Base-by-base conservation (phyloP, 2,113 vertebrate species). In the Megalops atlanticus region DNA sequence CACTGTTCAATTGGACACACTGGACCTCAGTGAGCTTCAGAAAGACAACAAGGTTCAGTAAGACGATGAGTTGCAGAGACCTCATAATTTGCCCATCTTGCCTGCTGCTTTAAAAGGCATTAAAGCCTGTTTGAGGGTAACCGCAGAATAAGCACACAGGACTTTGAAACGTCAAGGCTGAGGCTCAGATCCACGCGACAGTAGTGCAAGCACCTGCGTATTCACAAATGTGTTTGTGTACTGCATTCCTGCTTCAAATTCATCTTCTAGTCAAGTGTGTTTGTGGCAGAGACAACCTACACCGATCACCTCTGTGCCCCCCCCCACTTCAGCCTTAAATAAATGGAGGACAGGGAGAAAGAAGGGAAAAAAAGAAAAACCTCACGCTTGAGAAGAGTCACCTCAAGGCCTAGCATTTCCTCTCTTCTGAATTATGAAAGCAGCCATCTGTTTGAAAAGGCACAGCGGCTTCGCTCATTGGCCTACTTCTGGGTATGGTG, bases 371-470 rank as follows among this genome's bases (percentile, higher is more conserved):
- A 49, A 21, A 24, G 43, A 49, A 43, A 64, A 74, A 64, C 0
- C 33, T 84, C 45, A 21, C 21, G 8, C 75, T 36, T 54, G 39
- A 82, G 40, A 41, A 75, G 77, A 76, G 70, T 41, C 72, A 73
- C 54, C 52, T 84, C 73, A 81, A 74, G 40, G 39, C 76, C 70
- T 74, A n/a, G 58, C 64, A 54, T 72, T 58, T 76, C 54, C 39
- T 52, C 74, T 33, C 82, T 54, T 81, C 69, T 82, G 81, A 83
- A 87, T 82, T 80, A 85, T 84, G 82, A 84, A 85, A 85, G 73
- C 45, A 79, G 75, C 81, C 81, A 84, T 81, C 80, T 84, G 75
- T 82, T 82, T 79, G 47, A 80, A 69, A 76, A 82, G 75, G 76
- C 36, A 80, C 76, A 40, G 64, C 39, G 64, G 73, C 58, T 74